Conservation (phyloP, 2,113 vertebrate genomes). For the Cyanoliseus patagonus region DNA sequence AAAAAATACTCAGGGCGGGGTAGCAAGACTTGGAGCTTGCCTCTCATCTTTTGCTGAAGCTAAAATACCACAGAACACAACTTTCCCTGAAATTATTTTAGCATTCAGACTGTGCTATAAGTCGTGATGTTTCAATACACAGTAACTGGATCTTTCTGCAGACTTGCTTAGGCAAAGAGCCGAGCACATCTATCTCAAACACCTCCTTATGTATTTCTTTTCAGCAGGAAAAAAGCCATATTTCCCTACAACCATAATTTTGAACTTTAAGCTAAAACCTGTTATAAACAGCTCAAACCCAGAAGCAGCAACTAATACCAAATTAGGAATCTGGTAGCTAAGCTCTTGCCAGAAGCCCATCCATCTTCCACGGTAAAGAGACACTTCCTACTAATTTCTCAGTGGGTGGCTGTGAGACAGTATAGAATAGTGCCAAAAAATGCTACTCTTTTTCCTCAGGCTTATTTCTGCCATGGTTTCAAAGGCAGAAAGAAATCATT, state of each 20-base stretch:
- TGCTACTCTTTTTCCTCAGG: slow-evolving; percentile 19
- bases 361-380: slow-evolving; percentile 55
- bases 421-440: not conserved
- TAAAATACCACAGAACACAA: not conserved
- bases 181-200: not conserved
- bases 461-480: slow-evolving; percentile 26
- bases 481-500: slow-evolving; percentile 45
- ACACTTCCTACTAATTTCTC: slow-evolving; percentile 15
- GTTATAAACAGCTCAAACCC: slow-evolving; percentile 53
- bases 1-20: not conserved
- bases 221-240: slow-evolving; percentile 17
- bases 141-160: slow-evolving; percentile 21
- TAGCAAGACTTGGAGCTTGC: not conserved
- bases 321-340: slow-evolving; percentile 35
- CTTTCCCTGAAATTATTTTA: not conserved
- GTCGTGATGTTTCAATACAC: slow-evolving; percentile 5
- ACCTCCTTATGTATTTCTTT: not conserved
- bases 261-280: slow-evolving; percentile 26
- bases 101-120: slow-evolving; percentile 28
- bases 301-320: slow-evolving; percentile 29
- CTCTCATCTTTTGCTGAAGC: slow-evolving; percentile 1
- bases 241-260: slow-evolving; percentile 45
- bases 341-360: slow-evolving; percentile 33
- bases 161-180: slow-evolving; percentile 4
- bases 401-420: not conserved